Percentiles rank a stretch among this genome's conserved stretches.
Evolutionary conservation across 1,140 invertebrate species (phyloP).

Genomic region (Riptortus pedestris): DNA sequence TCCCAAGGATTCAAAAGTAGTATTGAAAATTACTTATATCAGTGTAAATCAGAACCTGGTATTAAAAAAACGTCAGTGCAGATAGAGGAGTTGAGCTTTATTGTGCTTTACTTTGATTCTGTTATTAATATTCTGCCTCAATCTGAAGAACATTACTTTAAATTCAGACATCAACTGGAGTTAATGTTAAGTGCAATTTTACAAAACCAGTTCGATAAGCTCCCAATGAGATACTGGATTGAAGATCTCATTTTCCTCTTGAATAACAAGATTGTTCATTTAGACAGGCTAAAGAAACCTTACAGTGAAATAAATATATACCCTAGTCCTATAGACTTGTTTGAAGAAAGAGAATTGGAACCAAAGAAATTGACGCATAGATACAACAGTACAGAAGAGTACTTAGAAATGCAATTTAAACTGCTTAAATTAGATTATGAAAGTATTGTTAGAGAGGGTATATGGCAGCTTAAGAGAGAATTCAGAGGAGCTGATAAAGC

Average conservation of each 20-base stretch:
- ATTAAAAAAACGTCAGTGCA: no score
- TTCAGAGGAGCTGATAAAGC: constrained; percentile 12
- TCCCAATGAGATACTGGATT: no score
- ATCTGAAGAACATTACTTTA: not conserved
- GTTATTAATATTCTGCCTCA: not conserved
- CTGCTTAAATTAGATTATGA: constrained; percentile 43
- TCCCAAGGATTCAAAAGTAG: no score
- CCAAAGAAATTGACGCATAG: not conserved
- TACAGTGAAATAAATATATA: not conserved
- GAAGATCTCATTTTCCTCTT: no score
- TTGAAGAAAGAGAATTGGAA: not conserved
- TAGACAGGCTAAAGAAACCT: no score
- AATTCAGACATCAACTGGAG: not conserved
- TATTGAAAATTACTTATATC: no score
- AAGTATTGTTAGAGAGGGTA: constrained; percentile 37
- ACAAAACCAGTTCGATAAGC: no score
- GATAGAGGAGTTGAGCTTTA: not conserved
- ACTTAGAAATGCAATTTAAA: constrained; percentile 43
- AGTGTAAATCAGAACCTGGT: no score
- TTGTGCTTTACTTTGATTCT: not conserved
- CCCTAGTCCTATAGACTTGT: not conserved
- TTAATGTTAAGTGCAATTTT: not conserved
- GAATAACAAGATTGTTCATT: no score
- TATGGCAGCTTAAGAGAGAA: constrained; percentile 26
- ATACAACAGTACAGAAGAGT: constrained; percentile 40